These are phyloP conservation scores for Allacma fusca DNA, from an alignment of 2,888 invertebrate genomes.

Conservation along the genomic window DNA sequence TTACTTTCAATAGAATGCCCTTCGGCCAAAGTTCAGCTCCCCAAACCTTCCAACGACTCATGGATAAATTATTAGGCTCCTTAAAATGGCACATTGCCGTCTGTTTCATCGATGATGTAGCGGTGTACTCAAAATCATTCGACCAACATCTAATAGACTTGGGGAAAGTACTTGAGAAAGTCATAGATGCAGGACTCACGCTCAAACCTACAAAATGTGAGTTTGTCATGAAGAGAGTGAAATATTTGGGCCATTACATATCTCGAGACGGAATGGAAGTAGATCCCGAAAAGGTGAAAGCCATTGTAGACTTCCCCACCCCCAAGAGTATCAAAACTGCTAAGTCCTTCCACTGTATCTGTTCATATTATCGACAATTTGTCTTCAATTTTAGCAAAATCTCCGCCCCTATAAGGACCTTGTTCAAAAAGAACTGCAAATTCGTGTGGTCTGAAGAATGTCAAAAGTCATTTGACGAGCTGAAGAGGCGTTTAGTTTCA, in stretches of 20 bases:
- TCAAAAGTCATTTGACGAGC: slow-evolving; percentile 22
- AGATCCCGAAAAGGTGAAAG: slow-evolving; percentile 35
- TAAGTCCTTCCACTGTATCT: no score
- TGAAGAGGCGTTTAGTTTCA: slow-evolving; percentile 31
- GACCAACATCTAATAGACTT: not conserved
- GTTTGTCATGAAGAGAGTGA: not conserved
- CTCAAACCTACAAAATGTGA: no score
- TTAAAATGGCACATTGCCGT: not conserved
- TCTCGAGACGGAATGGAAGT: slow-evolving; percentile 9
- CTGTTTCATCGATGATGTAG: no score
- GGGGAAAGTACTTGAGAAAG: not conserved
- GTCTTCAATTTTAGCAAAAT: no score
- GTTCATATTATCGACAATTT: no score
- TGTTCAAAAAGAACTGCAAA: no score
- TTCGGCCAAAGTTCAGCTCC: not conserved
- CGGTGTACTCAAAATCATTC: not conserved
- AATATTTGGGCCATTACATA: not conserved
- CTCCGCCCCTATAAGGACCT: no score
- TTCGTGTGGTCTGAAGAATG: slow-evolving; percentile 33
- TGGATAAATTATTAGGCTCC: slow-evolving; percentile 1
- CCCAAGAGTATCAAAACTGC: slow-evolving; percentile 34
- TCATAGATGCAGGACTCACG: not conserved
- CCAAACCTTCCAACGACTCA: not conserved
- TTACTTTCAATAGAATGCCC: not conserved
- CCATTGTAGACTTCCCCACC: slow-evolving; percentile 34